Evolutionary conservation across 2,797 vertebrate species (phyloP).

Genomic region (Alouatta caraya): DNA sequence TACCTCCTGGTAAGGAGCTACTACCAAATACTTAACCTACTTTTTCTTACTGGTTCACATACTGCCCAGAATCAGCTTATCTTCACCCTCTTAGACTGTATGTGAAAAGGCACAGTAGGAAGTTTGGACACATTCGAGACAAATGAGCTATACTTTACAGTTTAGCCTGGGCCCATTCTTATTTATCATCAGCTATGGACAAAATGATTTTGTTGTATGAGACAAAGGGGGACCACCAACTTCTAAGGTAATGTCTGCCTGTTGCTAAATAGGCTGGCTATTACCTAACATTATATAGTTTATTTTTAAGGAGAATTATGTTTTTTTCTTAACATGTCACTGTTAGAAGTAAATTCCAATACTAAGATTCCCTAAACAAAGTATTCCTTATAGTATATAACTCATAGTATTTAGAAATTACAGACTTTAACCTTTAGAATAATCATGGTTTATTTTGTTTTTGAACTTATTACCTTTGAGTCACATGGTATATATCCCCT

Average conservation of each 20-base stretch:
- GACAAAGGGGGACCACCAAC: not conserved
- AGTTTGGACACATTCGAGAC: not conserved
- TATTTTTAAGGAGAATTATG: conserved; percentile 13
- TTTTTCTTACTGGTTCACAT: not conserved
- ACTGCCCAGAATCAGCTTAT: not conserved
- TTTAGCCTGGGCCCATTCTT: not conserved
- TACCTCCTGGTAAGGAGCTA: not conserved
- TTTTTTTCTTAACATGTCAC: not conserved
- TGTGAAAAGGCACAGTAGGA: conserved; percentile 4
- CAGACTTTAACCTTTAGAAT: not conserved
- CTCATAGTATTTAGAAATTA: not conserved
- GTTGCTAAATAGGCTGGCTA: not conserved
- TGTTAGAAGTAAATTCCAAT: not conserved
- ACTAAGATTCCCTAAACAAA: not conserved
- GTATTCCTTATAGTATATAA: not conserved
- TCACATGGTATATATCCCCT: not conserved
- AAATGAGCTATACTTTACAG: not conserved
- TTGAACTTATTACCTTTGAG: not conserved
- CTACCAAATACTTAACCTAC: not conserved
- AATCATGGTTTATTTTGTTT: not conserved
- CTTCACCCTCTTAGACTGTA: not conserved
- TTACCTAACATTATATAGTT: not conserved
- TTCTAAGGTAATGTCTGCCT: not conserved
- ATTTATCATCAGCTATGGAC: not conserved
- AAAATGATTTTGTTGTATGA: not conserved